Base-by-base conservation (phyloP, 2,113 vertebrate genomes). In the Carollia perspicillata region DNA sequence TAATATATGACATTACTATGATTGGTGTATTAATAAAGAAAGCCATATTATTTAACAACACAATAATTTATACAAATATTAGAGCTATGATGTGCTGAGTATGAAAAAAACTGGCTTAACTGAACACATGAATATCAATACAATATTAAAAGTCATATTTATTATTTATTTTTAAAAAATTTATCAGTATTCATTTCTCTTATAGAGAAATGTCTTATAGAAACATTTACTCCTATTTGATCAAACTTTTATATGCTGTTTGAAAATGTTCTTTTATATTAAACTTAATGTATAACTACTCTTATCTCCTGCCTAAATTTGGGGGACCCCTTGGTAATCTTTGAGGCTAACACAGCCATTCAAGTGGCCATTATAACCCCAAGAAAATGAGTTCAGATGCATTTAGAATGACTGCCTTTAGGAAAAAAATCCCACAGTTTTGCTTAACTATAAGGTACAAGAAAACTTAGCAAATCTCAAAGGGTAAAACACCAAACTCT, bases 181-280 rank as follows among this genome's bases (percentile, higher is more conserved):
- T 88, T 53, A 6, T 72, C 78, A 37, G 58, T 53, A 37, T 5
- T 58, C 10, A 78, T 93, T 78, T 90, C 10, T 81, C 35, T 65
- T 58, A 58, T 58, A 9, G 55, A 58, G 55, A 3, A 71, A 90
- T 63, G 17, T 93, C 10, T 86, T 60, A 0, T 30, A 78, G 55
- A 93, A 95, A 81, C 5, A 72, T 26, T 86, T 93, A 18, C 20
- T 28, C 22, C 28, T 66, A 81, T 85, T 85, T 51, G n/a, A 42
- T 75, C 44, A 91, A 94, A 86, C 77, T 83, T 49, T 89, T 72
- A 13, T 66, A 37, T 95, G 44, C 23, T 30, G 12, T 89, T 90
- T n/a, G 53, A 79, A 91, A 93, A 78, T 81, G 22, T 5, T 93
- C 22, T 95, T 95, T 95, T 33, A 89, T 84, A n/a, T 20, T 63